Evolutionary conservation across 2,797 vertebrate genomes (phyloP), one percentile per base, ranked within the genome.

Genomic region (Todus mexicanus): DNA sequence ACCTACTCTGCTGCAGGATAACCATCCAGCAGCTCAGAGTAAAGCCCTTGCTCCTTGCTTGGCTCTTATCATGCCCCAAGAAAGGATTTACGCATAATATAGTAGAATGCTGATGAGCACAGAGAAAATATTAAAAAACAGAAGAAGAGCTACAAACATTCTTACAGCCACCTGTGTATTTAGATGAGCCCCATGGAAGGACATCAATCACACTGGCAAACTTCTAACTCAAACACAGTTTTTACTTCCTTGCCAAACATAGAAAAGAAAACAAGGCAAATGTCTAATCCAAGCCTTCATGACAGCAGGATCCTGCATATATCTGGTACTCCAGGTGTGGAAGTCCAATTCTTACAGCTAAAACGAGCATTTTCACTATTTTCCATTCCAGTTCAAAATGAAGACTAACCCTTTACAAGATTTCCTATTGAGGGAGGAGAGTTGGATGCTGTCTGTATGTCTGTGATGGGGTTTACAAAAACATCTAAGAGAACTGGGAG

Each of bases 21-120:
- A 13, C 12, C 17, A 13, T 20, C 23, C 22, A 71, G 65, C 79
- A 71, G 57, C 21, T 70, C 23, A 21, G 31, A 22, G 45, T 9
- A 48, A 19, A 82, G 31, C 18, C 12, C 12, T 10, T 1, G 2
- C 51, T 77, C 27, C 27, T 33, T 33, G 18, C 47, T 61, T 23
- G 23, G 21, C 27, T 47, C 38, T 47, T 40, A 27, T 3, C 35
- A 22, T 5, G 23, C 13, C 10, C 20, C 56, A 18, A 7, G 16
- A 31, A 37, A 25, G 54, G 29, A 8, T 42, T 29, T 1, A 2
- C 5, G 16, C 14, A 26, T 4, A 22, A 38, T 1, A 9, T 12
- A 23, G 40, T 21, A 15, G 83, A 84, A 10, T 19, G 25, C 47
- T 57, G 57, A 29, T 3, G 9, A 38, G 70, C 11, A 35, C 5